Evolutionary conservation across 2,888 invertebrate genomes (phyloP).

Genomic region (Julus scandinavius): DNA sequence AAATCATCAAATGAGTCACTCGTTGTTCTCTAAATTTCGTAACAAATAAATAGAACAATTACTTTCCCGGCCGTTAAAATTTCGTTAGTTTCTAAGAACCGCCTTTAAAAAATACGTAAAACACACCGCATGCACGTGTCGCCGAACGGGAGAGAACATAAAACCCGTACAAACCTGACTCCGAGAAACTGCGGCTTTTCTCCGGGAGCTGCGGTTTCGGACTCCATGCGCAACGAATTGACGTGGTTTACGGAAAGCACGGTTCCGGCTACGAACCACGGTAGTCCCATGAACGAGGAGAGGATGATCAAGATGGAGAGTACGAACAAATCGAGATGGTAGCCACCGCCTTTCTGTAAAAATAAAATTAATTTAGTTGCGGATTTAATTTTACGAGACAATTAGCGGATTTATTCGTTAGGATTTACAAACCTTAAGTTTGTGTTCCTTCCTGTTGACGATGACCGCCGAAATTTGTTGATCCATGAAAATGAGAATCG

Average conservation of each 20-base stretch:
- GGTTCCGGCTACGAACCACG: conserved; percentile 97
- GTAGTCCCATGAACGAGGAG: conserved; percentile 91
- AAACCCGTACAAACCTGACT: conserved; percentile 71
- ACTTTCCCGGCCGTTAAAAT: no score
- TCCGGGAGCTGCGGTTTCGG: conserved; percentile 96
- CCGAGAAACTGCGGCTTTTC: conserved; percentile 97
- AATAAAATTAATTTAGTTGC: neutral
- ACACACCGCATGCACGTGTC: neutral
- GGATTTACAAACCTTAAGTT: conserved; percentile 76
- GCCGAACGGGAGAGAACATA: neutral
- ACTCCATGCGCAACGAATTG: conserved; percentile 93
- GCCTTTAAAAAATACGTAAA: no score
- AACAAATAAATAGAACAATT: no score
- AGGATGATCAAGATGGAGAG: conserved; percentile 87
- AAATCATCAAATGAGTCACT: conserved; percentile 90
- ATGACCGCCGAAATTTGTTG: conserved; percentile 99
- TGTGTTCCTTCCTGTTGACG: conserved; percentile 97
- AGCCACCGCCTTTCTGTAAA: conserved; percentile 89
- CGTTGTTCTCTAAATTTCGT: conserved; percentile 79
- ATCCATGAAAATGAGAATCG: conserved; percentile 99
- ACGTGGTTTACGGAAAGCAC: conserved; percentile 98
- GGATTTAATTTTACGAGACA: no score
- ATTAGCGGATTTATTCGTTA: no score
- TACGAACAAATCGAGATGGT: conserved; percentile 93
- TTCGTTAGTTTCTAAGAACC: no score